These are phyloP conservation scores for Plusia festucae DNA, from an alignment of 2,888 invertebrate species.

Conservation along the genomic window DNA sequence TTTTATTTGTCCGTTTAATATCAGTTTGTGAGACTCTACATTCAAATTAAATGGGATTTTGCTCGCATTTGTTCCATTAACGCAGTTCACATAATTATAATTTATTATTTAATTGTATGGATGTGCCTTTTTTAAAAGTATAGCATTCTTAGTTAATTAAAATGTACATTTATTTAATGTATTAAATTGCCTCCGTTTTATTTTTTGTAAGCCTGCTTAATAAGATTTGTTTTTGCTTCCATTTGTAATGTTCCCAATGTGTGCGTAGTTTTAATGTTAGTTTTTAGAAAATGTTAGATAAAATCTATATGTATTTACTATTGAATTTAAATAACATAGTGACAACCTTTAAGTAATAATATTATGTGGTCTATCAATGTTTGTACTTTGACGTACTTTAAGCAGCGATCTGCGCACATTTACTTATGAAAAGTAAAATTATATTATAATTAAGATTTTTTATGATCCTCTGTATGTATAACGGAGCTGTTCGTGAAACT, in stretches of 20 bases:
- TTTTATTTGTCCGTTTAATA: slow-evolving; percentile 8
- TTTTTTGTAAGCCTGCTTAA: slow-evolving; percentile 16
- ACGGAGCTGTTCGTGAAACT: slow-evolving; percentile 54
- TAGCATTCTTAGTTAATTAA: slow-evolving; percentile 62
- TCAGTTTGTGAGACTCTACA: not conserved
- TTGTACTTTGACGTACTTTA: slow-evolving; percentile 45
- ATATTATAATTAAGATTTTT: slow-evolving; percentile 54
- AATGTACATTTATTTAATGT: slow-evolving; percentile 44
- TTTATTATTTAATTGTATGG: slow-evolving; percentile 66
- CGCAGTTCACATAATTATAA: slow-evolving; percentile 20
- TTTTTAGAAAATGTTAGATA: slow-evolving; percentile 35
- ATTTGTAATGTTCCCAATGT: slow-evolving; percentile 30
- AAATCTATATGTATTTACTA: slow-evolving; percentile 40
- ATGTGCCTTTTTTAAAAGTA: slow-evolving; percentile 80
- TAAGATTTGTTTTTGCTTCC: slow-evolving; percentile 23
- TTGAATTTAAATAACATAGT: slow-evolving; percentile 31
- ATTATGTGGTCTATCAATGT: slow-evolving; percentile 51
- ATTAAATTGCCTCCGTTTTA: slow-evolving; percentile 13
- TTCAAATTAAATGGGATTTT: not conserved
- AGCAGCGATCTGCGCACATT: slow-evolving; percentile 32
- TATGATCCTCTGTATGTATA: slow-evolving; percentile 55
- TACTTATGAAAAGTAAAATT: slow-evolving; percentile 36
- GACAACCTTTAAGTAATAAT: slow-evolving; percentile 30
- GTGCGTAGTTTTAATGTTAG: slow-evolving; percentile 45
- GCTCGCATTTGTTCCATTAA: slow-evolving; percentile 2